phyloP scores from a whole-genome alignment of 2,888 invertebrate species.

The Stenolophus ochropezus region DNA sequence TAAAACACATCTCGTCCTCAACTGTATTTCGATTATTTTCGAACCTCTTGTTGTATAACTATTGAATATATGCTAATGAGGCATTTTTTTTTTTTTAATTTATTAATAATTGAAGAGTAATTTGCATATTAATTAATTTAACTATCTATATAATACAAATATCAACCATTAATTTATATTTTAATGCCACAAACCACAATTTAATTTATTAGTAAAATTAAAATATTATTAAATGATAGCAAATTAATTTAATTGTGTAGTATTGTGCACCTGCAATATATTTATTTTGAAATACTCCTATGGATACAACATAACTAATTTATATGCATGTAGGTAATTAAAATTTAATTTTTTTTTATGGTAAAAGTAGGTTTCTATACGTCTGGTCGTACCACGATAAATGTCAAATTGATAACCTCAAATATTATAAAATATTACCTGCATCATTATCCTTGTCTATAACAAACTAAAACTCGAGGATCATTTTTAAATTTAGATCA shows the following conservation, averaged over 20 bases:
- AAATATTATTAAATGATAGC: not conserved
- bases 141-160: not conserved
- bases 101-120: not conserved
- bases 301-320: not conserved
- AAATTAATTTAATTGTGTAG: not conserved
- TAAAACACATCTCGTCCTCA: too few species aligned
- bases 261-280: not conserved
- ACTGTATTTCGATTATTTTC: too few species aligned
- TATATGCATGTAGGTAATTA: not conserved
- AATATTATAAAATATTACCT: too few species aligned
- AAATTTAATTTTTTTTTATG: too few species aligned
- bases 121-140: not conserved
- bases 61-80: not conserved
- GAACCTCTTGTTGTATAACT: too few species aligned
- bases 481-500: too few species aligned
- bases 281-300: not conserved
- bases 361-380: too few species aligned
- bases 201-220: not conserved
- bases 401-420: too few species aligned
- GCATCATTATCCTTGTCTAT: too few species aligned
- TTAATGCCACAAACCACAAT: not conserved
- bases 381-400: too few species aligned
- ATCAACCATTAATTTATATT: not conserved
- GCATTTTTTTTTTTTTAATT: not conserved
- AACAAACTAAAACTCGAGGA: too few species aligned